Evolutionary conservation across 2,888 invertebrate genomes (phyloP), one percentile per base, ranked within the genome.

Genomic region (Scrobipalpa atriplicella): DNA sequence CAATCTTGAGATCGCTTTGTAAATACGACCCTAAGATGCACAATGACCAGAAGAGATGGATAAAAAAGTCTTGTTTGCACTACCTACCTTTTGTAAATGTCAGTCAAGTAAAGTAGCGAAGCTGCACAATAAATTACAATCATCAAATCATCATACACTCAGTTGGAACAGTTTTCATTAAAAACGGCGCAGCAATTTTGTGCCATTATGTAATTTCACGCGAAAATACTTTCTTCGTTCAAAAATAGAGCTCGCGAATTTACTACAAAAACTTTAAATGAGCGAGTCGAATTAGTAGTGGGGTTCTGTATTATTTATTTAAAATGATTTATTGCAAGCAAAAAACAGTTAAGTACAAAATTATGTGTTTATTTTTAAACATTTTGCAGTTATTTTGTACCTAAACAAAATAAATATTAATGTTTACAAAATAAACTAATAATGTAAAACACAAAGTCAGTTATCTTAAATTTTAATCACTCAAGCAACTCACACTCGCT

Each of bases 161-260:
- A 38, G 16, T 38, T 38, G 16, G 11, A 58, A 58, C 18, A 41
- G 16, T 41, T 61, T 61, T 39, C 61, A 61, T 61, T 18, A 61
- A 61, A 61, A 16, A 7, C 58, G 38, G 29, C 18, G 8, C 39
- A 16, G 41, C 58, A 65, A 67, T 65, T 43, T 43, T 11, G 43
- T 19, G 51, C 54, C 65, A 65, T 67, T 67, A 67, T 36, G 65
- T 67, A 65, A 65, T 67, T 65, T 65, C 47, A 65, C 41, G 65
- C 62, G 29, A 67, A 67, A 67, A 60, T 61, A 29, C 66, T 63
- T 63, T 63, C 47, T 18, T 36, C 16, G 29, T 13, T 56, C 41
- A 64, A 65, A 67, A 65, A 65, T 65, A 18, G 65, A 61, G 41
- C 9, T 19, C 11, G 60, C 60, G 9, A n/a, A 41, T 16, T 58